Base-by-base conservation (phyloP, 2,888 invertebrate species). In the Apotomis turbidana region DNA sequence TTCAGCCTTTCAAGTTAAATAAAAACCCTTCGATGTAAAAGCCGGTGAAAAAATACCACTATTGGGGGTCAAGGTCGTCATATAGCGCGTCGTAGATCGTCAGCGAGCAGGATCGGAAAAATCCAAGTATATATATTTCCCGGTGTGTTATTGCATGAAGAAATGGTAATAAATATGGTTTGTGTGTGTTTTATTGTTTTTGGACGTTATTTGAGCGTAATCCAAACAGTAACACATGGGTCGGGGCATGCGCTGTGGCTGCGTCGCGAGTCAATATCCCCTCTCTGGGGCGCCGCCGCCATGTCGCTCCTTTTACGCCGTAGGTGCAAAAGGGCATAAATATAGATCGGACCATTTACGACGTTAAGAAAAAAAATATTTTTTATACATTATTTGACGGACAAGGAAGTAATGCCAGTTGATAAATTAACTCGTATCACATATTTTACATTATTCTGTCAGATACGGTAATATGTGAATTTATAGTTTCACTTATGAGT, bases 261-360 rank as follows among this genome's bases (percentile, higher is more conserved):
- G 81, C 88, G 85, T 76, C 86, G 88, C 91, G 87, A 93, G 93
- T 93, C 93, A 93, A 91, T 94, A 94, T 91, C 91, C 85, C 83
- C 85, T 79, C 79, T 82, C 85, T 77, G 82, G 81, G 74, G 88
- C 89, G 87, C 90, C 90, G 93, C 93, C 92, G 91, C 93, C 91
- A 90, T 88, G 85, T 84, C 84, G 78, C 80, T 85, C 79, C 83
- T 83, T 85, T 83, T 78, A 79, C 80, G 77, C 76, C 83, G 78
- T 60, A 74, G 44, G 74, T 75, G 79, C 78, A 82, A 83, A 88
- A 81, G 76, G 71, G 79, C 75, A 73, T 85, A 89, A 80, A 78
- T 83, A 49, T 10, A 9, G 9, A 49, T 46, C 8, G 49, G 49
- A 49, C 5, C 3, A 9, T 49, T 49, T 9, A 49, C 5, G 3